Evolutionary conservation across 1,140 invertebrate species (phyloP), one percentile per base, ranked within the genome.

Genomic region (Himalopsyche phryganea): DNA sequence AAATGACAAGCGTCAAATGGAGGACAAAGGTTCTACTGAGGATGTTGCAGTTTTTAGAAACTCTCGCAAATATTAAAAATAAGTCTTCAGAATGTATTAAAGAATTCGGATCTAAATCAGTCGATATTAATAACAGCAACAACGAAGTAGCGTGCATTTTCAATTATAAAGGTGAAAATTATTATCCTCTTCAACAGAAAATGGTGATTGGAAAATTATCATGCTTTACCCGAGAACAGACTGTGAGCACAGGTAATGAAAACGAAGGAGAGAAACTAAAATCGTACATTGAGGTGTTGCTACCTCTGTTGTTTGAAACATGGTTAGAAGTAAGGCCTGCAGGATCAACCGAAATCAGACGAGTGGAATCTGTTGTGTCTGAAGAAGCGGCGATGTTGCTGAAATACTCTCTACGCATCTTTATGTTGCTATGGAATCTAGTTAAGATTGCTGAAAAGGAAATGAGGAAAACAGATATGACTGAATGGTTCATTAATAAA

Each of bases 1-100:
- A 86, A 74, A 81, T 81, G 28, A 88, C 86, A 2, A 87, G 80
- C 64, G 79, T 85, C 1, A 86, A 86, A 66, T 90, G 87, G 87
- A 80, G 85, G 52, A 83, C 83, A n/a, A 86, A 88, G 73, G 86
- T 90, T 19, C 72, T 90, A 38, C 75, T 80, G 51, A 78, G 85
- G 36, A 67, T 90, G 6, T 77, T 83, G 61, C 77, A 79, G 36
- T 83, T 89, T 56, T 72, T 90, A 2, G 66, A 64, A 28, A 75
- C 77, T 0, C 68, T 83, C 23, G 67, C 76, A 19, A 65, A 48
- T 40, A 48, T 56, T 9, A 40, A 44, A 32, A 56, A 17, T 10
- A 23, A 3, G 3, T 28, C 23, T 3, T 5, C 23, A 5, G 23
- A 28, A 28, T 5, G 23, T 28, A n/a, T n/a, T n/a, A n/a, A n/a